Evolutionary conservation across 53 echinoderm and acorn worm genomes (phyloP).

Genomic region (Mesocentrotus franciscanus): DNA sequence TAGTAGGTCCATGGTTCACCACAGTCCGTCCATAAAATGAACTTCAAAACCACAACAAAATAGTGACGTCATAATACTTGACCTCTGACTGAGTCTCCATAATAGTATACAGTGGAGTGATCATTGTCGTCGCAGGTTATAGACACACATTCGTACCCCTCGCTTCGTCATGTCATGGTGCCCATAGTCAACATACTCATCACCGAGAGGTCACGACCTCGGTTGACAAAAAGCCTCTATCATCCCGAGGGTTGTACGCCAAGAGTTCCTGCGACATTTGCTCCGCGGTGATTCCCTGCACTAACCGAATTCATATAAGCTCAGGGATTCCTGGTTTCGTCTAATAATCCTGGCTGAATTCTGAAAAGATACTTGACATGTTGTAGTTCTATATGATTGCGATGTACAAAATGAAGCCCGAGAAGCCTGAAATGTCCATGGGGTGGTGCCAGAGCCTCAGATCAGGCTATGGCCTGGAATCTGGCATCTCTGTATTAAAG

Average conservation of each 20-base stretch:
- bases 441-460: no score
- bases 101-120: background rate
- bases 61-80: background rate
- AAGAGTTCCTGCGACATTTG: no score
- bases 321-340: no score
- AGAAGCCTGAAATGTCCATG: no score
- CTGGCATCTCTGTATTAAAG: no score
- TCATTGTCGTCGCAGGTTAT: background rate
- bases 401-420: no score
- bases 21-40: background rate
- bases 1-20: background rate
- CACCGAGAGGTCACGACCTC: background rate
- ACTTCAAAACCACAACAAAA: background rate
- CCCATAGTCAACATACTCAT: background rate
- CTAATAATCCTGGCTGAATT: no score
- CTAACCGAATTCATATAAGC: no score
- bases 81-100: background rate
- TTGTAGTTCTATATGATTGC: no score
- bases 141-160: background rate
- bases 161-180: background rate
- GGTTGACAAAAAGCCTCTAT: slow-evolving; percentile 26
- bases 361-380: no score
- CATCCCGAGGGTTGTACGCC: background rate
- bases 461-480: no score
- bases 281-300: no score